These are phyloP conservation scores for Mobula birostris DNA, from an alignment of 2,113 vertebrate species.

Conservation along the genomic window DNA sequence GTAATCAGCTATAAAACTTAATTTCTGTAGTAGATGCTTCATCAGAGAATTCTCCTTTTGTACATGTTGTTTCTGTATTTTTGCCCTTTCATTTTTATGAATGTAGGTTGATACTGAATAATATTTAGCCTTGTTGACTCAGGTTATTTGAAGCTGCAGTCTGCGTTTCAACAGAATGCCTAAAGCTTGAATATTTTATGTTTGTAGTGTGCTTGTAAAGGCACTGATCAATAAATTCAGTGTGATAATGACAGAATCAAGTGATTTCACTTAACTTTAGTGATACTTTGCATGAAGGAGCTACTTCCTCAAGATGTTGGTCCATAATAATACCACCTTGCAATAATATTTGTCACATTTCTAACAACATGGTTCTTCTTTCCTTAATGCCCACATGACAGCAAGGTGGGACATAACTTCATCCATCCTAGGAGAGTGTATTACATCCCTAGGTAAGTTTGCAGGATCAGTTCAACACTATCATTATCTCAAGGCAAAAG, in stretches of 20 bases:
- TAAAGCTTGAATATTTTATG: not conserved
- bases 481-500: not conserved
- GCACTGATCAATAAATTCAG: not conserved
- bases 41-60: not conserved
- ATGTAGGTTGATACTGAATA: not conserved
- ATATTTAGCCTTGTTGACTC: not conserved
- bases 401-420: slow-evolving; percentile 28
- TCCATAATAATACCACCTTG: not conserved
- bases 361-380: slow-evolving; percentile 33
- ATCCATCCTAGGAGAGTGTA: slow-evolving; percentile 30
- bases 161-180: not conserved
- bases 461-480: not conserved
- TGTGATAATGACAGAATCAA: not conserved
- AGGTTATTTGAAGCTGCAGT: not conserved
- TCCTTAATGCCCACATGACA: slow-evolving; percentile 32
- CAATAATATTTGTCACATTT: slow-evolving; percentile 25
- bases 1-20: slow-evolving; percentile 10
- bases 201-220: not conserved
- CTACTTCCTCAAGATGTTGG: not conserved
- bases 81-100: not conserved
- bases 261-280: not conserved
- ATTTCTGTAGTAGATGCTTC: not conserved
- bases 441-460: slow-evolving; percentile 28
- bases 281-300: not conserved
- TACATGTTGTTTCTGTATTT: not conserved